Evolutionary conservation across 1,140 invertebrate genomes (phyloP).

Genomic region (Aradophagus sp.): DNA sequence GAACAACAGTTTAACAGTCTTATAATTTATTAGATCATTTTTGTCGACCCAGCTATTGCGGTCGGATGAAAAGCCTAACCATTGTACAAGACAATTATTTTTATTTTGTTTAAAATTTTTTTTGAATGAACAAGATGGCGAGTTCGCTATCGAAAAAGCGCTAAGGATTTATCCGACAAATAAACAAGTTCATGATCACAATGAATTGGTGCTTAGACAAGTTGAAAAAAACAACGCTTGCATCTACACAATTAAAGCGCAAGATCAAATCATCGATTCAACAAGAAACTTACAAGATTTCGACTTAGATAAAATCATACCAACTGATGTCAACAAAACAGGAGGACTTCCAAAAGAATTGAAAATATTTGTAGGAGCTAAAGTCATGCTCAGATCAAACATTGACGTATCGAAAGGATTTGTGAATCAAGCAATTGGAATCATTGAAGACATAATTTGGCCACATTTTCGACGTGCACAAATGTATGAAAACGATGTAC

Average conservation of each 20-base stretch:
- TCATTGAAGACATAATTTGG: slow-evolving; percentile 24
- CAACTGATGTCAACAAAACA: slow-evolving; percentile 4
- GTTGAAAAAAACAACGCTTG: slow-evolving; percentile 3
- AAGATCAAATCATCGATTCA: slow-evolving; percentile 2
- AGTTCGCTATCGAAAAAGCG: slow-evolving; percentile 11
- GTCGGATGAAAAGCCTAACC: too few species aligned
- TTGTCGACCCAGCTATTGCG: too few species aligned
- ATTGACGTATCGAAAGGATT: slow-evolving; percentile 11
- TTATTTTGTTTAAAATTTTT: too few species aligned
- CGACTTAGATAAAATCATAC: slow-evolving; percentile 10
- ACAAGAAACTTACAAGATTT: slow-evolving; percentile 10
- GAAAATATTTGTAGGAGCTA: slow-evolving; percentile 14
- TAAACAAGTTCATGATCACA: slow-evolving; percentile 19
- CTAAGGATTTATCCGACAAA: slow-evolving; percentile 20
- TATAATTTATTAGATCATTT: too few species aligned
- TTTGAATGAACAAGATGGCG: slow-evolving; percentile 4
- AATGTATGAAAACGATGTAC: slow-evolving; percentile 16
- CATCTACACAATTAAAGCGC: slow-evolving; percentile 2
- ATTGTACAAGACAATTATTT: too few species aligned
- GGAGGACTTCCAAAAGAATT: slow-evolving; percentile 1
- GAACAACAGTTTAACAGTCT: too few species aligned
- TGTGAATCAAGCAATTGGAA: slow-evolving; percentile 19
- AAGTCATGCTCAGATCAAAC: slow-evolving; percentile 21
- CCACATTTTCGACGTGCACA: slow-evolving; percentile 15
- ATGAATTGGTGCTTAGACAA: slow-evolving; percentile 10